A percentile compares a stretch with the other conserved stretches of the same genome.
These are phyloP conservation scores for Temnopleurus reevesii DNA, from an alignment of 53 echinoderm and acorn worm genomes.

Conservation along the genomic window DNA sequence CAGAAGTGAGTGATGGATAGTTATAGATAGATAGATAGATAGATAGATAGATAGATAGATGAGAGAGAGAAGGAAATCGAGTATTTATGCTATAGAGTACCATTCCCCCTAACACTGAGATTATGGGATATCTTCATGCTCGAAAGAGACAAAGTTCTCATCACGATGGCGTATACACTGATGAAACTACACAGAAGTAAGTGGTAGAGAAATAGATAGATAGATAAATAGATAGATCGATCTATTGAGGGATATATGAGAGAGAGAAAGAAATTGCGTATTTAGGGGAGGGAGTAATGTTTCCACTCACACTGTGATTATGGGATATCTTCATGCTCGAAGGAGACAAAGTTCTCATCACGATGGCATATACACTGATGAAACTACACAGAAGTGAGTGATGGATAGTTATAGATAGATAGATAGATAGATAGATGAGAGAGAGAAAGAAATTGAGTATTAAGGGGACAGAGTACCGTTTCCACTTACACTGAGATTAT, in stretches of 20 bases:
- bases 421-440: too few species aligned
- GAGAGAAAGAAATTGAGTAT: too few species aligned
- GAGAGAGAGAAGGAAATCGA: conserved; percentile 34
- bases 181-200: conserved; percentile 99
- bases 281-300: conserved; percentile 49
- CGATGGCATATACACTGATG: too few species aligned
- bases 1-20: conserved; percentile 92
- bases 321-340: too few species aligned
- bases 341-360: too few species aligned
- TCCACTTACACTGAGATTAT: too few species aligned
- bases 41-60: neutral
- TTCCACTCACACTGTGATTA: conserved; percentile 78
- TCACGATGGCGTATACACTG: conserved; percentile 93
- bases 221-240: neutral
- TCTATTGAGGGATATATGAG: too few species aligned
- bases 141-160: conserved; percentile 93
- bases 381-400: too few species aligned
- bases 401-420: too few species aligned
- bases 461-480: too few species aligned
- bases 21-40: too few species aligned
- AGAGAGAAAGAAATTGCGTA: neutral
- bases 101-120: conserved; percentile 86
- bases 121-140: conserved; percentile 98
- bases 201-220: conserved; percentile 30
- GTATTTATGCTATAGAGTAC: conserved; percentile 96